Evolutionary conservation across 2,797 vertebrate genomes (phyloP), one percentile per base, ranked within the genome.

Genomic region (Sitta carolinensis): DNA sequence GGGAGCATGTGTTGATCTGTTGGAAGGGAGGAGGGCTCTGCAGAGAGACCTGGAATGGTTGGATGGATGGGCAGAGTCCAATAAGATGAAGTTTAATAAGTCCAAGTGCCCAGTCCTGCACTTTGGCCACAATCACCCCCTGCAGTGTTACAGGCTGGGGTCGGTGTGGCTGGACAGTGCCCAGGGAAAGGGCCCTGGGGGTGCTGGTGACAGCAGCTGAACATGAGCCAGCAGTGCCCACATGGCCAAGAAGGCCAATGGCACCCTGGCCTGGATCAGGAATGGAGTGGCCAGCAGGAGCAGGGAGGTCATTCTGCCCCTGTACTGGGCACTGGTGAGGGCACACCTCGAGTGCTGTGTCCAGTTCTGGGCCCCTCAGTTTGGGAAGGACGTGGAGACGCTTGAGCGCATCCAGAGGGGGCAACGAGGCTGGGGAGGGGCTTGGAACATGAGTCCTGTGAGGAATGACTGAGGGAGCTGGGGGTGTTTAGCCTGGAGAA

Each of bases 1-100:
- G 47, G 18, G 73, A n/a, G 5, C 0, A 0, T 34, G 47, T 51
- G 18, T 42, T 0, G 0, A 4, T 17, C 18, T 62, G 9, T 34
- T 23, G 11, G 30, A 18, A 3, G 36, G 57, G 1, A 22, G 11
- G 11, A 75, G 36, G 18, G 11, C 30, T 76, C 47, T 51, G 18
- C 30, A 76, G 47, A 51, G 47, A 42, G 36, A n/a, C 36, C 47
- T 51, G 30, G 11, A n/a, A 13, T 0, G 2, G 22, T 50, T 61
- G 29, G 2, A 27, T n/a, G 14, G 22, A 21, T 59, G 29, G 73
- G 13, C 36, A 51, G 47, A 22, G 2, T n/a, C n/a, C n/a, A n/a
- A n/a, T 4, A 3, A 2, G 58, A n/a, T n/a, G n/a, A n/a, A n/a
- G 1, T n/a, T 76, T 3, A n/a, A 8, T 3, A 17, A n/a, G 3